A percentile compares a stretch with the other conserved stretches of the same genome.
Evolutionary conservation across 2,797 vertebrate genomes (phyloP).

Genomic region (Anableps anableps): DNA sequence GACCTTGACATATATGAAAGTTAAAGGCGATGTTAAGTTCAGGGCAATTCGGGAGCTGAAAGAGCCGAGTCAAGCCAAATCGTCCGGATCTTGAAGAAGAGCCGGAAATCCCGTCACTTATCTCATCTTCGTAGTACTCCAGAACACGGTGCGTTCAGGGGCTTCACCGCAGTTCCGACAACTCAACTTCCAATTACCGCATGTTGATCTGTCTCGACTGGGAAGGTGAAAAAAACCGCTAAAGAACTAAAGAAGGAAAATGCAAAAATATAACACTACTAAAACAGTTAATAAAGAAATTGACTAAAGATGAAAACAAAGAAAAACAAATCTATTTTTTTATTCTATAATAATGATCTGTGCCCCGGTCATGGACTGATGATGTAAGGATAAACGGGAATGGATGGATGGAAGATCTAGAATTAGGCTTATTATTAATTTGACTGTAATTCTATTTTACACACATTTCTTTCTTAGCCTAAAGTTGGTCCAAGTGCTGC

Average conservation of each 20-base stretch:
- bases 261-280: not conserved
- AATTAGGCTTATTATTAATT: not conserved
- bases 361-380: not conserved
- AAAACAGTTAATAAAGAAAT: not conserved
- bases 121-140: slow-evolving; percentile 29
- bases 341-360: not conserved
- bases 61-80: not conserved
- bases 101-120: not conserved
- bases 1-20: not conserved
- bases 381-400: not conserved
- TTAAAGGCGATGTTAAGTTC: not conserved
- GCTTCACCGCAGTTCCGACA: slow-evolving; percentile 27
- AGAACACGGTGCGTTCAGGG: slow-evolving; percentile 60
- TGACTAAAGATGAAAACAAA: not conserved
- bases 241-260: not conserved
- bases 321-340: not conserved
- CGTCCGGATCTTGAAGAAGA: not conserved
- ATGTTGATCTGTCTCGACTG: not conserved
- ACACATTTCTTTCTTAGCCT: too few relatives aligned
- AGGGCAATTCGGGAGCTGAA: not conserved
- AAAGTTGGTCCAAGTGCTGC: too few relatives aligned
- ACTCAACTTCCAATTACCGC: not conserved
- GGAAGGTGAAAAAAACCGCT: not conserved
- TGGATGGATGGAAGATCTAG: not conserved
- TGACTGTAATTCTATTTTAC: not conserved